Evolutionary conservation across 2,888 invertebrate species (phyloP), one percentile per base, ranked within the genome.

Genomic region (Mayetiola destructor): DNA sequence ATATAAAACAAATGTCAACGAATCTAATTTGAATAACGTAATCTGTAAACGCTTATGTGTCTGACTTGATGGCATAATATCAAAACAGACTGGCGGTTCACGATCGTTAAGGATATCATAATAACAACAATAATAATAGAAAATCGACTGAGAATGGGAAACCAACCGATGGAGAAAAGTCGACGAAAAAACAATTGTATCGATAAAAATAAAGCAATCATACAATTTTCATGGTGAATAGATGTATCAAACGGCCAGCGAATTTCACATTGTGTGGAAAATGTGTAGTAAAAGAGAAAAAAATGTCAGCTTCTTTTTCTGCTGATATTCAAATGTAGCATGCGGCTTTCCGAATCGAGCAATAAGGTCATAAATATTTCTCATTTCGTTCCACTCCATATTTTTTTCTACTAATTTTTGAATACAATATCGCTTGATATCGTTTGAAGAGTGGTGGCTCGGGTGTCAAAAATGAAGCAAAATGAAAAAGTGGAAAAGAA

Each of bases 301-400:
- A 42, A 42, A 32, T 56, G 40, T 39, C 32, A 40, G 23, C n/a
- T 23, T 23, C 20, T 2, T 35, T 35, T 35, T 55, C 21, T 37
- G 10, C 21, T 21, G 12, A 23, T 27, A 29, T 56, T 40, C 23
- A 30, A 18, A 39, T 39, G 2, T 39, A 29, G 37, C 40, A 40
- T 52, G 23, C 58, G 35, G 58, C 57, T 59, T 57, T 59, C 59
- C 39, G 55, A 61, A 57, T 57, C 59, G 39, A 39, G 59, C 57
- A 61, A 59, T 57, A 59, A 54, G 39, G 57, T 56, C 59, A 55
- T 59, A 60, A 60, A 60, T 61, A 61, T 57, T 59, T 40, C 59
- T 57, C 59, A 57, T 61, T 59, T 58, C 52, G 57, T 56, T 30
- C 56, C 14, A 39, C 56, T 40, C 55, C 18, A 35, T 37, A 10